Evolutionary conservation across 64 coral and sea anemone species (phyloP), one percentile per base, ranked within the genome.

Genomic region (Dendronephthya gigantea): DNA sequence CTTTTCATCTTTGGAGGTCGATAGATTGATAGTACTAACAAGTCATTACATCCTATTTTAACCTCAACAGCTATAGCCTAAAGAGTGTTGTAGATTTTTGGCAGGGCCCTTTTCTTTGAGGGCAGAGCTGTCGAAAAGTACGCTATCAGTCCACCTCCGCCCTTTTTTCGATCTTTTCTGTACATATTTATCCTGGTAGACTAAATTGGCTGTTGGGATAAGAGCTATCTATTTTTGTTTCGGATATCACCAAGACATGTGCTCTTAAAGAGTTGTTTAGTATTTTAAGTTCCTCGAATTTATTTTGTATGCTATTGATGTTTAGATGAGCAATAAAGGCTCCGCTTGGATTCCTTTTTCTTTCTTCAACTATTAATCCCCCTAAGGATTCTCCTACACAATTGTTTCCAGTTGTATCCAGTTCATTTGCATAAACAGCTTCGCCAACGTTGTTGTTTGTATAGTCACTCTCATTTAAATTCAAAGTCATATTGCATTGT

Each of bases 191-290:
- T 11, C 84, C 70, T 23, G 19, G 69, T n/a, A 90, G 11, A 2
- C n/a, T 90, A 19, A 90, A 85, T 34, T 90, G 89, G 12, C 16
- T 40, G 40, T 90, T 41, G 4, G 89, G 89, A 35, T 90, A 90
- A 1, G 89, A 90, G 4, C 62, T n/a, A 23, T 90, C 89, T 9
- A 90, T 79, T 79, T 85, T 90, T 11, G 83, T 90, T 55, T 90
- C 83, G 0, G 83, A 75, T 75, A 75, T 75, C 3, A 75, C 69
- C 4, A 75, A 16, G 69, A 75, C 17, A 75, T 75, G 69, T 75
- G 69, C 69, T 75, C 34, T 75, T 4, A 75, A 29, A 31, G n/a
- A 5, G 17, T 75, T 16, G 17, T 75, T 75, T 16, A 75, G 30
- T 3, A 75, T 2, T 75, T 75, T 75, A 29, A 75, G 69, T 16